Evolutionary conservation across 2,888 invertebrate genomes (phyloP), one percentile per base, ranked within the genome.

Genomic region (Morpho achilles): DNA sequence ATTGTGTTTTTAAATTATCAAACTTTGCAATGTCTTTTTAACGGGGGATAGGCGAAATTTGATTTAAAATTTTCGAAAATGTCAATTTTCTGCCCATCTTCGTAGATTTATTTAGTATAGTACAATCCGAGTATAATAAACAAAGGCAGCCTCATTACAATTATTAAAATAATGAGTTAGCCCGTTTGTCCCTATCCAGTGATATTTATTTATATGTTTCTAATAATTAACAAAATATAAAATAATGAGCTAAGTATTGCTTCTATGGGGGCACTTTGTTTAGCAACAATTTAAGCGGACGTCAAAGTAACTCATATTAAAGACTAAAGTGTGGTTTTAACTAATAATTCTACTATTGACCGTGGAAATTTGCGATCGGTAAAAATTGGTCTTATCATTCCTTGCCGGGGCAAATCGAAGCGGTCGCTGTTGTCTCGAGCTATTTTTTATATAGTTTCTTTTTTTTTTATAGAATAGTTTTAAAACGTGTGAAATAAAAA

Each of bases 311-410:
- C 78, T 77, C 74, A 74, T 74, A 72, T 74, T 70, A 77, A 76
- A 78, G 76, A 77, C 75, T 75, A 79, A 82, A 82, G 63, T 61
- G 59, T 56, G 58, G 63, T 61, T 64, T 50, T 44, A 23, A 60
- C 58, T 64, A 62, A 64, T 53, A 51, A 53, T 55, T 61, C 41
- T 53, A 49, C 62, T 62, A 60, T 56, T 43, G 75, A 68, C 72
- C 70, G 80, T 68, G 59, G 66, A 75, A 63, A 61, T 76, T 80
- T 84, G 91, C 91, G 91, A 91, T 79, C 83, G 92, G 92, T 91
- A 91, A 89, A 92, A 84, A 87, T 91, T 92, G 92, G 91, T 91
- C 91, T 83, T 91, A 92, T 92, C 92, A 92, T 93, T 92, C 93
- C 92, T 92, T 92, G 89, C 91, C 90, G 88, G 87, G 91, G 87